Conservation (phyloP, 2,888 invertebrate genomes). For the Podotricha telesiphe region DNA sequence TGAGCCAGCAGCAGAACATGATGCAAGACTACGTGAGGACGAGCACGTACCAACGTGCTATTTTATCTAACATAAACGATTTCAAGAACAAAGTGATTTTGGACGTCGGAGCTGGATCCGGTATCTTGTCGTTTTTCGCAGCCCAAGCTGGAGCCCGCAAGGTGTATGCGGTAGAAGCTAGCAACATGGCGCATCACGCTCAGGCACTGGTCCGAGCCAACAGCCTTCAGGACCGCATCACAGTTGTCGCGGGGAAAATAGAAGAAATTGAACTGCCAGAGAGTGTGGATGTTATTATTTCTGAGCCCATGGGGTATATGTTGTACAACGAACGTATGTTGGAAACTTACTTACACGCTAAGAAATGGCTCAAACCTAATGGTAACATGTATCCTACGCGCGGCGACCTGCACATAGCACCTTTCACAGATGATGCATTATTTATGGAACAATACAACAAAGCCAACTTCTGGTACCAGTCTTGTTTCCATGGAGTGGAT, state of each 20-base stretch:
- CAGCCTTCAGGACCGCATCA: constrained; percentile 92
- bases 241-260: constrained; percentile 98
- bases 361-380: constrained; percentile 96
- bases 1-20: constrained; percentile 99
- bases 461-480: constrained; percentile 99
- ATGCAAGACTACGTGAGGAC: constrained; percentile 99
- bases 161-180: constrained; percentile 99
- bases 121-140: constrained; percentile 99
- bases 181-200: constrained; percentile 98
- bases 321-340: constrained; percentile 99
- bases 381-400: constrained; percentile 99
- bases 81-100: constrained; percentile 96
- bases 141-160: constrained; percentile 98
- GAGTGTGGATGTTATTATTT: constrained; percentile 97
- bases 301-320: constrained; percentile 99
- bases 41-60: constrained; percentile 98
- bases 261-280: constrained; percentile 99
- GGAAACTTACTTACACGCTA: constrained; percentile 98
- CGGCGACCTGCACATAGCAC: constrained; percentile 98
- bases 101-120: constrained; percentile 99
- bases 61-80: constrained; percentile 95
- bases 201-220: constrained; percentile 95
- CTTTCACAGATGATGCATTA: constrained; percentile 98
- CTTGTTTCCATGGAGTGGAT: constrained; percentile 98
- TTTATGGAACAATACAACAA: constrained; percentile 99